These are phyloP conservation scores for Hydractinia echinata DNA, from an alignment of 30 jellyfish, hydroid and myxozoan species.

Conservation along the genomic window DNA sequence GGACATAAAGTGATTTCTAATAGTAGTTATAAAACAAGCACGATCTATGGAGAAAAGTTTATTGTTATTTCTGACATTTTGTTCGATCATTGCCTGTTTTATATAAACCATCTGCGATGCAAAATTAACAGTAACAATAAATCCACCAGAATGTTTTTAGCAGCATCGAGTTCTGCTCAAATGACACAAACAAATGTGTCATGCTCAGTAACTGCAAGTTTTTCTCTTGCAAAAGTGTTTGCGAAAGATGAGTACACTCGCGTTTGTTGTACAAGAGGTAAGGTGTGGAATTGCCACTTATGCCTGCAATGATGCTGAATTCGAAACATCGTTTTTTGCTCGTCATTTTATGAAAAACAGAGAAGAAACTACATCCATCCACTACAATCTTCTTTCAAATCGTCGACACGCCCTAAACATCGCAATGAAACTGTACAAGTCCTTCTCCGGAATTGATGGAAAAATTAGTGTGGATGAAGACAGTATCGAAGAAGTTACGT, in stretches of 20 bases:
- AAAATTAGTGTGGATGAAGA: background rate
- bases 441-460: background rate
- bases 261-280: constrained; percentile 6
- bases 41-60: constrained; percentile 18
- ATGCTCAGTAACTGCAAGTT: background rate
- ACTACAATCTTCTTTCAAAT: constrained; percentile 4
- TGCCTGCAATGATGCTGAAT: constrained; percentile 1
- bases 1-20: constrained; percentile 1
- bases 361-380: constrained; percentile 2
- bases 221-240: constrained; percentile 1
- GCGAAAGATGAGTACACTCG: background rate
- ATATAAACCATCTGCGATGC: background rate
- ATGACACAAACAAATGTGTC: background rate
- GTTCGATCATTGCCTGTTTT: background rate
- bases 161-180: background rate
- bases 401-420: constrained; percentile 9
- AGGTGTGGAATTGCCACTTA: constrained; percentile 18
- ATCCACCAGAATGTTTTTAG: background rate
- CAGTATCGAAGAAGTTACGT: background rate
- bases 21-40: background rate
- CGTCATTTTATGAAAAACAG: constrained; percentile 1
- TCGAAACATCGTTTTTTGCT: constrained; percentile 1
- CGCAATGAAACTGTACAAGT: constrained; percentile 6
- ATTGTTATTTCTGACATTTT: background rate
- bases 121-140: background rate